phyloP scores from a whole-genome alignment of 1,140 invertebrate genomes.

The Apis mellifera region DNA sequence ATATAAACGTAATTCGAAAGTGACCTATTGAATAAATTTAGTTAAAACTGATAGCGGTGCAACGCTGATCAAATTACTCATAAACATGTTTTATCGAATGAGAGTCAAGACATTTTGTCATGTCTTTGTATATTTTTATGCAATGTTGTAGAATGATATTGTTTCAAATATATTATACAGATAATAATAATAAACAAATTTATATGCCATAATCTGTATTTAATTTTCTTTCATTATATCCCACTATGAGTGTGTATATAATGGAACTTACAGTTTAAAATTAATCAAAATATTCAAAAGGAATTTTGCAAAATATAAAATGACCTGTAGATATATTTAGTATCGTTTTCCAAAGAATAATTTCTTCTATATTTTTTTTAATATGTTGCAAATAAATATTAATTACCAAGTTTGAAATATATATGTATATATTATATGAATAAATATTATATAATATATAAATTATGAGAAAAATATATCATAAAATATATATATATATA shows the following conservation, averaged over 20 bases:
- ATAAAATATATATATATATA: too few species aligned
- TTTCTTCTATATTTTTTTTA: too few species aligned
- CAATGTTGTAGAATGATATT: slow-evolving; percentile 82
- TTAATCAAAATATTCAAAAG: too few species aligned
- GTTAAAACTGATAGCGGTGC: slow-evolving; percentile 65
- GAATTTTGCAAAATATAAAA: too few species aligned
- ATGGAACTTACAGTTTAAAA: too few species aligned
- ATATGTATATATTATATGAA: too few species aligned
- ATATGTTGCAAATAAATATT: too few species aligned
- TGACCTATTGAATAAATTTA: slow-evolving; percentile 57
- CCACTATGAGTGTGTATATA: background rate
- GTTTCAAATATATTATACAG: slow-evolving; percentile 82
- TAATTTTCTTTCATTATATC: slow-evolving; percentile 7
- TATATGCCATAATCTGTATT: slow-evolving; percentile 73
- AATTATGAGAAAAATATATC: too few species aligned
- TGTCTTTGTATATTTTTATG: slow-evolving; percentile 83
- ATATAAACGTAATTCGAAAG: slow-evolving; percentile 45
- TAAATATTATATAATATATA: too few species aligned
- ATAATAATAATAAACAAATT: slow-evolving; percentile 81
- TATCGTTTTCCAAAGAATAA: too few species aligned
- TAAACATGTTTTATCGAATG: slow-evolving; percentile 80
- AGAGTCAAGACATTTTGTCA: slow-evolving; percentile 82
- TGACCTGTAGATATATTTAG: too few species aligned
- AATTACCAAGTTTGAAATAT: too few species aligned
- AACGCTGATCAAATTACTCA: slow-evolving; percentile 79